Evolutionary conservation across 2,888 invertebrate genomes (phyloP), one percentile per base, ranked within the genome.

Genomic region (Acrobasis repandana): DNA sequence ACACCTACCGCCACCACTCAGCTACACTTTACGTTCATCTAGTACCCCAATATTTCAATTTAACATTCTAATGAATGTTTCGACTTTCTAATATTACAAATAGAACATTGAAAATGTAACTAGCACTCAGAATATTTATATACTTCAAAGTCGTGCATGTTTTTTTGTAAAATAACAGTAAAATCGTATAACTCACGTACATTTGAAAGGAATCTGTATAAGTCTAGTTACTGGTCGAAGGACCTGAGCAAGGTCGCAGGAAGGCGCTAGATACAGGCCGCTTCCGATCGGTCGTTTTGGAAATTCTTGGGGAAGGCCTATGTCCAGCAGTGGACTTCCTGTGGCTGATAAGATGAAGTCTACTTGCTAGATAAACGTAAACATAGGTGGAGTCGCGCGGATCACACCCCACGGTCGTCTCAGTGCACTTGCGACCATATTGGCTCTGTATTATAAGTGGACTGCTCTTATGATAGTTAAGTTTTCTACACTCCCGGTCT

Each of bases 391-490:
- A 38, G 16, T 14, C 2, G 52, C n/a, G 11, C 46, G 28, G 9
- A n/a, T n/a, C 2, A 28, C 20, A 14, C 4, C 18, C 57, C 48
- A 47, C 47, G 28, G 56, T 57, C 57, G 14, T 43, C 75, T 75
- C 76, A 73, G 66, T 72, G 73, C 76, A 78, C 76, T 79, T 74
- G 68, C 73, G 71, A 73, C 65, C 64, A 47, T 8, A 63, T 61
- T 58, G 56, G 63, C 36, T 60, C 65, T 36, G 61, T 57, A 48
- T 50, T 58, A 58, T 58, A 58, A 50, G 49, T 50, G 16, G 49
- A 50, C 49, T 58, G 56, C 65, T 67, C 66, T 70, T 77, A 18
- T 59, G 56, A 50, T 69, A 49, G 33, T 48, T 58, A 58, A 58
- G 58, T 58, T 58, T 56, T 58, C 48, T 50, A 71, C 67, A 61